Base-by-base conservation (phyloP, 2,888 invertebrate species). In the Hemaris fuciformis region DNA sequence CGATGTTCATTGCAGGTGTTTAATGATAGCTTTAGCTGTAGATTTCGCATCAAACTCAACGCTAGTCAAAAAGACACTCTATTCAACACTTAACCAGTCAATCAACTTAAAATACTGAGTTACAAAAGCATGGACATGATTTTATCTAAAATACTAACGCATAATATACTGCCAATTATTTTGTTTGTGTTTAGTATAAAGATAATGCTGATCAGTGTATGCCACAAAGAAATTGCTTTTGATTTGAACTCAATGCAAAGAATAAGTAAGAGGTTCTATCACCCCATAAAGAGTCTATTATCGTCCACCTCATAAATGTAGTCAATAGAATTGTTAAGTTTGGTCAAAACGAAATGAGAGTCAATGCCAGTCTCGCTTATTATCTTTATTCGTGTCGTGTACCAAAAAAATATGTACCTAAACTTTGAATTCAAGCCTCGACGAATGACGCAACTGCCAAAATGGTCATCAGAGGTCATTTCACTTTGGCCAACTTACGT, bases 401-500 rank as follows among this genome's bases (percentile, higher is more conserved):
- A 68, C 67, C 68, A 75, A 70, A 71, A 74, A 75, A 66, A 63
- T 60, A 67, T 64, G 41, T 41, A 59, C 41, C 27, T 46, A 62
- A 76, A 77, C 79, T 85, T 81, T 70, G 68, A 80, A 88, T 88
- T 88, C 85, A 81, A 80, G 74, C 76, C 78, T 79, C 81, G 83
- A 75, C 68, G 79, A 82, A 83, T 91, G 91, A 91, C 89, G 91
- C 88, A 91, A 91, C 83, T 77, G 78, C 84, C 85, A 80, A 90
- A 90, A 89, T 89, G 89, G 89, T 88, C 90, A 87, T 68, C 86
- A 60, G 85, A 89, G 91, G 91, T 91, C 91, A 91, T 91, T 91
- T 91, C 91, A 83, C 91, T 91, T 89, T 91, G 91, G 85, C 91
- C 91, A 89, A 92, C 91, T 90, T 92, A 89, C 85, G 80, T 75